phyloP scores from a whole-genome alignment of 2,888 invertebrate species.

The Heliconius hortense region DNA sequence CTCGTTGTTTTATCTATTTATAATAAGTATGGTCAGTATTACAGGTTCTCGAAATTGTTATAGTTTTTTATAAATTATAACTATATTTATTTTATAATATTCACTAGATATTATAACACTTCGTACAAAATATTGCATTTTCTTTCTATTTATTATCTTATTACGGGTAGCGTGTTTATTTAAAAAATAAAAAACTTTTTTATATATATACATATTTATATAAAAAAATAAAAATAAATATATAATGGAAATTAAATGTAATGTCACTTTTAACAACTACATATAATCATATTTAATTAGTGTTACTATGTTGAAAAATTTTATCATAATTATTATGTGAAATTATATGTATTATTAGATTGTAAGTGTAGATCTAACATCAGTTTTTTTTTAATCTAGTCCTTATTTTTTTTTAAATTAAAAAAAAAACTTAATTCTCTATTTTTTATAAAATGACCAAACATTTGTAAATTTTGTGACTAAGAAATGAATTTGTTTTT shows the following conservation, averaged over 20 bases:
- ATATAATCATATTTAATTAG: slow-evolving; percentile 49
- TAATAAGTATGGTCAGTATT: slow-evolving; percentile 26
- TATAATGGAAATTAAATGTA: slow-evolving; percentile 49
- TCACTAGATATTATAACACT: slow-evolving; percentile 7
- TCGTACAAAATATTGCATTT: slow-evolving; percentile 37
- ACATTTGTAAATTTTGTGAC: slow-evolving; percentile 66
- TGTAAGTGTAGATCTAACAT: slow-evolving; percentile 45
- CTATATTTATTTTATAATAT: slow-evolving; percentile 15
- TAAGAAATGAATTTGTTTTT: slow-evolving; percentile 50
- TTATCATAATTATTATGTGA: slow-evolving; percentile 46
- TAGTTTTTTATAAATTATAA: slow-evolving; percentile 8
- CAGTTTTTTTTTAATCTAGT: slow-evolving; percentile 53
- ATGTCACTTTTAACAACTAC: slow-evolving; percentile 64
- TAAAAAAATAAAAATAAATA: slow-evolving; percentile 12
- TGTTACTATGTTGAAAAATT: slow-evolving; percentile 46
- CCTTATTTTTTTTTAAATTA: slow-evolving; percentile 54
- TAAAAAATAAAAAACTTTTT: slow-evolving; percentile 49
- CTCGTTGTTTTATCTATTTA: slow-evolving; percentile 1
- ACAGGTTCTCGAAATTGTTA: slow-evolving; percentile 17
- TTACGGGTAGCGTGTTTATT: slow-evolving; percentile 44
- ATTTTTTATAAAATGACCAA: slow-evolving; percentile 64
- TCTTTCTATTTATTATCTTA: slow-evolving; percentile 36
- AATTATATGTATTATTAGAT: slow-evolving; percentile 30
- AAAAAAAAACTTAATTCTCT: slow-evolving; percentile 48
- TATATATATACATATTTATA: slow-evolving; percentile 39